These are phyloP conservation scores for Tenualosa ilisha DNA, from an alignment of 2,797 vertebrate species.

Conservation along the genomic window DNA sequence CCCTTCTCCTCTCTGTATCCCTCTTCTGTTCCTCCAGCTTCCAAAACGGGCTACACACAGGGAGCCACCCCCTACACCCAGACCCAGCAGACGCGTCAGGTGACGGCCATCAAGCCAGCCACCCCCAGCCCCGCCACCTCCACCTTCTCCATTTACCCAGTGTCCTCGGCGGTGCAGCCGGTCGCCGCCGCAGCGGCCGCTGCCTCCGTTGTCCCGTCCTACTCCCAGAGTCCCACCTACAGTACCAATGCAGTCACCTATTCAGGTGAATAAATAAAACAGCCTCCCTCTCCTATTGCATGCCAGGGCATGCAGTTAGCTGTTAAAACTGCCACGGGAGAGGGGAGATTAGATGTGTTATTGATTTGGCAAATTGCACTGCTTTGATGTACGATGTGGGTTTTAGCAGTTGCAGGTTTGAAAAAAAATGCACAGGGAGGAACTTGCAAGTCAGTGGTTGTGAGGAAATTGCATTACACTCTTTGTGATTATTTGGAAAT, in stretches of 20 bases:
- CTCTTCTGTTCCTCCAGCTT: constrained; percentile 69
- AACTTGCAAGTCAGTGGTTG: background rate
- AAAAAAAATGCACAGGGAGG: background rate
- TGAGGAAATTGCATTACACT: background rate
- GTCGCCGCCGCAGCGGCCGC: constrained; percentile 76
- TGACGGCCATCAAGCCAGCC: constrained; percentile 96
- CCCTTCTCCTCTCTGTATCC: background rate
- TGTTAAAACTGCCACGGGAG: background rate
- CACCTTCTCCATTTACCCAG: constrained; percentile 96
- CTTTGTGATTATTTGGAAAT: background rate
- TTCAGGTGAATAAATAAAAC: constrained; percentile 80
- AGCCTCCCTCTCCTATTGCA: background rate
- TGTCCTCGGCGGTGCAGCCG: constrained; percentile 93
- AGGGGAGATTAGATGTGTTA: background rate
- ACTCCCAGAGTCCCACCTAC: constrained; percentile 96
- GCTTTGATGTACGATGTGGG: background rate
- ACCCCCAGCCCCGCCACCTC: constrained; percentile 93
- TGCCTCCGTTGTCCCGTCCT: constrained; percentile 92
- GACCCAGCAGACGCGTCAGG: constrained; percentile 93
- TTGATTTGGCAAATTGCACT: background rate
- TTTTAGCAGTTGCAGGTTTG: background rate
- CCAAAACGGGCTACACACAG: constrained; percentile 94
- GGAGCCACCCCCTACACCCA: constrained; percentile 94
- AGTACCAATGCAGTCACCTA: constrained; percentile 97
- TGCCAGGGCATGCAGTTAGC: background rate